These are phyloP conservation scores for Melanogrammus aeglefinus DNA, from an alignment of 2,797 vertebrate species.

Conservation along the genomic window DNA sequence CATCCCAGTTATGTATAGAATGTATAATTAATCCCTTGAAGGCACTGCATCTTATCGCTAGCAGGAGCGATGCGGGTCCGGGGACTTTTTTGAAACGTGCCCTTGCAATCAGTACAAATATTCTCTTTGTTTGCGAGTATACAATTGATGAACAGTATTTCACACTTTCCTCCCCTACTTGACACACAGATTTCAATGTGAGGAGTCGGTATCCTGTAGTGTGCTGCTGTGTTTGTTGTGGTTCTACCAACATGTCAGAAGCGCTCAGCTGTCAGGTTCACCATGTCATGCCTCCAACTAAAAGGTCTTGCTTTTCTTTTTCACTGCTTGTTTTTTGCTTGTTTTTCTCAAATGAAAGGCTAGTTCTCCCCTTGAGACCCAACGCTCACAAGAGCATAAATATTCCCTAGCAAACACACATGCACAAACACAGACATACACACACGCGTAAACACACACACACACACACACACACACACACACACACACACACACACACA, in stretches of 20 bases:
- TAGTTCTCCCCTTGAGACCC: not conserved
- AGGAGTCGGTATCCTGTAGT: not conserved
- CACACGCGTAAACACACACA: constrained; percentile 3
- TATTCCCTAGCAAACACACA: constrained; percentile 3
- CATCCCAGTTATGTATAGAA: too few species aligned
- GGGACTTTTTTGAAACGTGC: not conserved
- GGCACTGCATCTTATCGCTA: not conserved
- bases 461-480: not conserved
- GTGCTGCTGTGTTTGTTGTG: not conserved
- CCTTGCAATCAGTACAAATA: not conserved
- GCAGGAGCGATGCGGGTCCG: not conserved
- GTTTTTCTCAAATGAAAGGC: not conserved
- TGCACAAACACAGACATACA: not conserved
- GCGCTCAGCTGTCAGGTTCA: not conserved
- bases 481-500: constrained; percentile 7
- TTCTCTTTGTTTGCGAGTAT: not conserved
- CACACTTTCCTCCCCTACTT: not conserved
- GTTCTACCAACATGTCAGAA: not conserved
- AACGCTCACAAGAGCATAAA: not conserved
- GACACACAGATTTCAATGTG: not conserved
- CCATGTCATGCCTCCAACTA: not conserved
- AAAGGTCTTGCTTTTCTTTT: not conserved
- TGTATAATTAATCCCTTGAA: not conserved
- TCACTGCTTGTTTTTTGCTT: not conserved
- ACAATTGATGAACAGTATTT: not conserved